These are phyloP conservation scores for Glaucopsyche alexis DNA, from an alignment of 2,888 invertebrate species.

Conservation along the genomic window DNA sequence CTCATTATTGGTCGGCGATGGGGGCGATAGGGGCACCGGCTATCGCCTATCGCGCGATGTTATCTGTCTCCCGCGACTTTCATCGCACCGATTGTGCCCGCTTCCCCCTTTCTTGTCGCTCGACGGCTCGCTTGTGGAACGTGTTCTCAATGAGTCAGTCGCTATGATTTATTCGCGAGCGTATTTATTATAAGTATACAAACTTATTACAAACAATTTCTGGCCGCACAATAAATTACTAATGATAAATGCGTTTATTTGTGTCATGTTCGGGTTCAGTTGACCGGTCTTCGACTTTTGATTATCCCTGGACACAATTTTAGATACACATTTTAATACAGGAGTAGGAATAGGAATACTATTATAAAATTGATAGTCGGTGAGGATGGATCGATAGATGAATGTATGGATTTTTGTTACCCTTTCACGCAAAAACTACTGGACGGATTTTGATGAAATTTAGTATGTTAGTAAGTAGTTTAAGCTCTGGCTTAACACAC, in stretches of 20 bases:
- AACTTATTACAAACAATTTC: slow-evolving; percentile 53
- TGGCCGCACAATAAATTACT: slow-evolving; percentile 37
- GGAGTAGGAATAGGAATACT: neutral
- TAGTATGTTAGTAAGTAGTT: no score
- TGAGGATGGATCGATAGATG: no score
- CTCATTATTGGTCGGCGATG: slow-evolving; percentile 76
- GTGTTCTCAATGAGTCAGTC: slow-evolving; percentile 65
- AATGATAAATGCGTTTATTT: slow-evolving; percentile 23
- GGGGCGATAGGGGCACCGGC: slow-evolving; percentile 77
- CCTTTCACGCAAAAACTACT: no score
- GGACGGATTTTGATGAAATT: no score
- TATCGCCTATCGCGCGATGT: slow-evolving; percentile 67
- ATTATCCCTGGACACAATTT: neutral
- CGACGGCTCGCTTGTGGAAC: slow-evolving; percentile 53
- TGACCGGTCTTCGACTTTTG: neutral
- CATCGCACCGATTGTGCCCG: slow-evolving; percentile 69
- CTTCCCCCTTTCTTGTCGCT: slow-evolving; percentile 51
- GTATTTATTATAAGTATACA: slow-evolving; percentile 48
- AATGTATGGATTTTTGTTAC: no score
- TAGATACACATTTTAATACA: neutral
- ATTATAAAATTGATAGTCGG: neutral
- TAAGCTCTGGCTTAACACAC: no score
- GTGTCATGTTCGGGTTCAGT: neutral
- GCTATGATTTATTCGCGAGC: slow-evolving; percentile 66
- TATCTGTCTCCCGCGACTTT: slow-evolving; percentile 76